A percentile compares a stretch with the other conserved stretches of the same genome.
phyloP scores from a whole-genome alignment of 2,113 vertebrate species.

The Periophthalmodon schlosseri region DNA sequence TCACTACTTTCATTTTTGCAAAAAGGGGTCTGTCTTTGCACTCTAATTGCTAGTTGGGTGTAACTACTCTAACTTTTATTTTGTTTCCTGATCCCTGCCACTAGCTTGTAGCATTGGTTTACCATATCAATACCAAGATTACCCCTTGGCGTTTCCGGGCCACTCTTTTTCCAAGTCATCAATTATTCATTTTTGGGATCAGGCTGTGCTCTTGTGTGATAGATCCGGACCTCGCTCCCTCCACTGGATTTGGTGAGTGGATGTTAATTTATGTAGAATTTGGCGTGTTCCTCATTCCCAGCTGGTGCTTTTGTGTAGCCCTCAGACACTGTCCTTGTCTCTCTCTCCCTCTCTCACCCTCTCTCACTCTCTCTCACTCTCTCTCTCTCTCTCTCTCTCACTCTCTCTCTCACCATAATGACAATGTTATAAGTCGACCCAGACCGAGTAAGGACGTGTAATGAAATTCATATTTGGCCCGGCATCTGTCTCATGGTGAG shows the following conservation, averaged over 20 bases:
- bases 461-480: constrained; percentile 70
- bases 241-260: constrained; percentile 27
- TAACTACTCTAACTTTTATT: background rate
- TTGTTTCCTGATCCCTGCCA: background rate
- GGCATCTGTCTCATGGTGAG: constrained; percentile 62
- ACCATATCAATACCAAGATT: constrained; percentile 10
- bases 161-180: constrained; percentile 27
- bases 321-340: constrained; percentile 32
- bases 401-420: constrained; percentile 43
- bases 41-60: background rate
- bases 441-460: constrained; percentile 37
- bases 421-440: constrained; percentile 37
- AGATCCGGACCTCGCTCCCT: constrained; percentile 24
- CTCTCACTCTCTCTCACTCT: constrained; percentile 14
- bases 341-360: background rate
- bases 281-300: constrained; percentile 55
- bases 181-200: constrained; percentile 52
- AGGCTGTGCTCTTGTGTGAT: constrained; percentile 42
- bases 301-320: constrained; percentile 43
- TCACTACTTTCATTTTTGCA: background rate
- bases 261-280: constrained; percentile 64
- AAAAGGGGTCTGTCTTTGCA: background rate
- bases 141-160: constrained; percentile 20
- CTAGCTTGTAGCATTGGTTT: background rate
- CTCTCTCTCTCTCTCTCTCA: constrained; percentile 1